These are phyloP conservation scores for Enteromius mattozi DNA, from an alignment of 2,797 vertebrate genomes.

Conservation along the genomic window DNA sequence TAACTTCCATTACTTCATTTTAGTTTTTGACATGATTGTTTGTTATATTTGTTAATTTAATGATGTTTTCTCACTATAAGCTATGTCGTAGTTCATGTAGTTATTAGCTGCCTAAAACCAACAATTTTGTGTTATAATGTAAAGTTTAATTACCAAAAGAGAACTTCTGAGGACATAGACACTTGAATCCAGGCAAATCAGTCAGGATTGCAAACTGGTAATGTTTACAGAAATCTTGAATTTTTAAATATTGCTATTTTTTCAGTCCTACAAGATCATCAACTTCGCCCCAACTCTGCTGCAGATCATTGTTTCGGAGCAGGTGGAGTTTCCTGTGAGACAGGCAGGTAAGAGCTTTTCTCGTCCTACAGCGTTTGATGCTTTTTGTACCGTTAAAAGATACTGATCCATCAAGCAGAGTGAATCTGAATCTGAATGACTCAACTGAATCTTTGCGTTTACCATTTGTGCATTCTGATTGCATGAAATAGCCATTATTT, in stretches of 20 bases:
- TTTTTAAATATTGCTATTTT: conserved; percentile 28
- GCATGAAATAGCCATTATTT: not conserved
- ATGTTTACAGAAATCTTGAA: conserved; percentile 1
- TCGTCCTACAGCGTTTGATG: not conserved
- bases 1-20: not conserved
- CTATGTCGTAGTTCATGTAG: not conserved
- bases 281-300: conserved; percentile 97
- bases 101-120: not conserved
- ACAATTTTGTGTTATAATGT: not conserved
- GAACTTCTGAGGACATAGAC: too few relatives aligned
- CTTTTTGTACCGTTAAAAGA: not conserved
- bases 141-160: not conserved
- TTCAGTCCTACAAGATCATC: conserved; percentile 98
- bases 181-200: not conserved
- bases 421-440: not conserved
- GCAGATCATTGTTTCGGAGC: conserved; percentile 95
- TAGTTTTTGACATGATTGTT: not conserved
- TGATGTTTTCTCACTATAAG: not conserved
- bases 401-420: not conserved
- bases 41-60: not conserved
- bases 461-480: not conserved
- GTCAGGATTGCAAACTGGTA: not conserved
- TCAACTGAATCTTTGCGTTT: not conserved
- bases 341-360: conserved; percentile 87
- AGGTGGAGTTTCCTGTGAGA: conserved; percentile 96